Evolutionary conservation across 2,113 vertebrate species (phyloP), one percentile per base, ranked within the genome.

Genomic region (Burhinus bistriatus): DNA sequence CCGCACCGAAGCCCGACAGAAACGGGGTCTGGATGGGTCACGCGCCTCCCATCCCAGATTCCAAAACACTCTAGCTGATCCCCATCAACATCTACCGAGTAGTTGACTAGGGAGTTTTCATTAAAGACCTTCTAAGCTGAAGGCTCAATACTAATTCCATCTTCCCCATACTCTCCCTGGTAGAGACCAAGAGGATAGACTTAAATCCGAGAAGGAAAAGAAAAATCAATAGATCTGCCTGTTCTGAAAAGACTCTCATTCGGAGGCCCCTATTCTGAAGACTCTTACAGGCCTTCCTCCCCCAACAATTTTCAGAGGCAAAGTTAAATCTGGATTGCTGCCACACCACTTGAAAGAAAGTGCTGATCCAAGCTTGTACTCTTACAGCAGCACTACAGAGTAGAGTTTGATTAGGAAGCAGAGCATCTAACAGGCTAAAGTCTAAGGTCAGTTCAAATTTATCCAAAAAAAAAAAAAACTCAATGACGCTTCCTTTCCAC

Each of bases 301-400:
- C 89, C 89, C 91, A 57, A 2, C 82, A 8, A 12, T 52, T 87
- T 87, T 49, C 78, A 92, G 85, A 82, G 64, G 69, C 77, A 25
- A 49, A 62, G 72, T 51, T 23, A 61, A 71, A 57, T 3, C 75
- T 96, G 91, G 86, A 82, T 26, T 14, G 61, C 57, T 84, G 86
- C 84, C 96, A 93, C 54, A 12, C 3, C 38, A 3, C 75, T 57
- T 73, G 83, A 93, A 94, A 93, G 71, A 59, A 94, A 76, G n/a
- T 90, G 89, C 88, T 96, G 92, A 96, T 38, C 83, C 83, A 68
- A 69, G 92, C 93, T 52, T 5, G 38, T 40, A 7, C 83, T 40
- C 64, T 44, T 15, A 9, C 65, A 83, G 89, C 86, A 18, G 85
- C 71, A 29, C 25, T 55, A 44, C 1, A 52, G 70, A 84, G 86